Evolutionary conservation across 2,113 vertebrate species (phyloP).

Genomic region (Campylomormyrus tamandua): DNA sequence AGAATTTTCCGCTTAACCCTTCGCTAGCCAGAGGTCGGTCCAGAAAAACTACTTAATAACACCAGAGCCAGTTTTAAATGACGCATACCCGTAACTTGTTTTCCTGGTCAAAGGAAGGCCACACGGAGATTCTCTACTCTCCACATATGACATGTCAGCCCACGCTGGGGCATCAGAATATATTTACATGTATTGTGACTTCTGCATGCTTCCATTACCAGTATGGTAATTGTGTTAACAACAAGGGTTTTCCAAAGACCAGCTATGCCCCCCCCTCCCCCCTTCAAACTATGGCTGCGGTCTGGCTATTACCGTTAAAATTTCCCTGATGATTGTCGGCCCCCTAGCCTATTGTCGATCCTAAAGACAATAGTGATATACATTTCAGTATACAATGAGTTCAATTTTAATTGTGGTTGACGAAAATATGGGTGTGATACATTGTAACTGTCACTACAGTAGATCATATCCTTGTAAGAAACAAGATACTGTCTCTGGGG

Average conservation of each 20-base stretch:
- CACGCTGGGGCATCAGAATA: not conserved
- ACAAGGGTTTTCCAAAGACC: not conserved
- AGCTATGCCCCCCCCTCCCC: not conserved
- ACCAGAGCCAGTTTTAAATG: not conserved
- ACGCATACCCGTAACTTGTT: not conserved
- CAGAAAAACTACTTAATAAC: not conserved
- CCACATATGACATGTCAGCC: not conserved
- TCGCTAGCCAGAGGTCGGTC: not conserved
- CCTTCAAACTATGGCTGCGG: not conserved
- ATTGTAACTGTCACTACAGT: not conserved
- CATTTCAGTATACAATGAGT: not conserved
- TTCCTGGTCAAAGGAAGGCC: not conserved
- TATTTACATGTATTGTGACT: not conserved
- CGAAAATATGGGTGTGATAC: not conserved
- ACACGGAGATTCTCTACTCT: not conserved
- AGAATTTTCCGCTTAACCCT: slow-evolving; percentile 20
- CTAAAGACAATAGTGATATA: not conserved
- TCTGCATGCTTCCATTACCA: not conserved
- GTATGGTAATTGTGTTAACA: not conserved
- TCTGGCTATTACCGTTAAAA: not conserved
- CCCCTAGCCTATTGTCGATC: not conserved
- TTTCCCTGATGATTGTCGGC: not conserved
- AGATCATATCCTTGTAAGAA: not conserved
- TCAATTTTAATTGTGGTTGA: not conserved
- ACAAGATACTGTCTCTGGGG: not conserved